Conservation (phyloP, 2,888 invertebrate genomes). For the Teleiodes luculella region DNA sequence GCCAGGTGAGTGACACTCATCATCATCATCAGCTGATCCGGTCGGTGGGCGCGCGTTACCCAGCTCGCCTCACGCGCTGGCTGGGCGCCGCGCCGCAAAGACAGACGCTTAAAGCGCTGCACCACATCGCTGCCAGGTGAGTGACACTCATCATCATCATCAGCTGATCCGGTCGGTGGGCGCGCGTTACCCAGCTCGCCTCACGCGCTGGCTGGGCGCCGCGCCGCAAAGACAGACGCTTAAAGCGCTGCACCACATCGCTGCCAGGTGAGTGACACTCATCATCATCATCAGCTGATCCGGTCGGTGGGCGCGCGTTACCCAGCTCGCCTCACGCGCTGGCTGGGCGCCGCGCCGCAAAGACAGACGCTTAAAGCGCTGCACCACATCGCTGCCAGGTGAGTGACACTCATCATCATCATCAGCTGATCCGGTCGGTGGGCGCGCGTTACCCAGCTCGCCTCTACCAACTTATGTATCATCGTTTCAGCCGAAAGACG, state of each 20-base stretch:
- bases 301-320: conserved; percentile 23
- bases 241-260: no score
- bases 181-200: conserved; percentile 21
- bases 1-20: no score
- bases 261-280: no score
- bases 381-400: no score
- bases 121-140: no score
- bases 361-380: no score
- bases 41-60: conserved; percentile 21
- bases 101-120: no score
- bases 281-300: no score
- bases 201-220: conserved; percentile 24
- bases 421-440: conserved; percentile 23
- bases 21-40: conserved; percentile 25
- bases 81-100: conserved; percentile 41
- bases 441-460: conserved; percentile 22
- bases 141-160: no score
- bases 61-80: conserved; percentile 21
- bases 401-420: no score
- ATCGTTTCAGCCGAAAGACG: no score
- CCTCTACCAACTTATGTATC: no score
- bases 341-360: conserved; percentile 33
- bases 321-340: conserved; percentile 20
- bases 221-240: conserved; percentile 53
- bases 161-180: conserved; percentile 22